phyloP scores from a whole-genome alignment of 2,113 vertebrate genomes.

The Menura novaehollandiae region DNA sequence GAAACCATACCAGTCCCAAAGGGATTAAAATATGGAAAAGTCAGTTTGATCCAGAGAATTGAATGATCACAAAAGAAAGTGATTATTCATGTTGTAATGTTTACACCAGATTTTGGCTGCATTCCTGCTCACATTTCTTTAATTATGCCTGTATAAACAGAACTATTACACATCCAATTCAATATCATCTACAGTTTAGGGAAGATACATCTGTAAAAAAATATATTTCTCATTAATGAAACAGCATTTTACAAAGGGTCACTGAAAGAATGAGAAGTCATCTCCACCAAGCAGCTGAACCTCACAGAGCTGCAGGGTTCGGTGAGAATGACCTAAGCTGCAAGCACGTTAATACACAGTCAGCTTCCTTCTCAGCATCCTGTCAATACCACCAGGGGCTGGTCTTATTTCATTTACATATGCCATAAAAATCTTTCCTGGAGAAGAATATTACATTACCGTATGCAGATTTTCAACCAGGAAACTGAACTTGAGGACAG shows the following conservation, averaged over 20 bases:
- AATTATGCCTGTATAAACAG: constrained; percentile 34
- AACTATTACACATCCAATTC: neutral
- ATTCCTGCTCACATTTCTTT: constrained; percentile 8
- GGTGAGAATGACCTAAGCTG: constrained; percentile 35
- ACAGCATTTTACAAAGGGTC: constrained; percentile 36
- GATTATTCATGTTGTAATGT: constrained; percentile 16
- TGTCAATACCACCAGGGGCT: constrained; percentile 45
- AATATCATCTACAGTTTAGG: neutral
- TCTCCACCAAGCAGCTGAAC: constrained; percentile 25
- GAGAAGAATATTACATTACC: constrained; percentile 46
- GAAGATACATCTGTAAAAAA: neutral
- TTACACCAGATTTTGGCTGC: constrained; percentile 38
- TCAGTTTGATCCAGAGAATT: neutral
- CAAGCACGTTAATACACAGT: constrained; percentile 14
- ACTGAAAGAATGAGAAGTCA: constrained; percentile 33
- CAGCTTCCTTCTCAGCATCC: constrained; percentile 38
- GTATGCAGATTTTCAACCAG: constrained; percentile 60
- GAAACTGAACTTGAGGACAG: constrained; percentile 39
- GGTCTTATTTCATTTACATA: constrained; percentile 62
- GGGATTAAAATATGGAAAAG: neutral
- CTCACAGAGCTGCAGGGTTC: constrained; percentile 33
- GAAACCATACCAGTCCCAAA: neutral
- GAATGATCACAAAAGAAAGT: constrained; percentile 13
- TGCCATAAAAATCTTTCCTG: constrained; percentile 35
- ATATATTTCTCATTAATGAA: constrained; percentile 17